Evolutionary conservation across 2,888 invertebrate genomes (phyloP), one percentile per base, ranked within the genome.

Genomic region (Dascillus cervinus): DNA sequence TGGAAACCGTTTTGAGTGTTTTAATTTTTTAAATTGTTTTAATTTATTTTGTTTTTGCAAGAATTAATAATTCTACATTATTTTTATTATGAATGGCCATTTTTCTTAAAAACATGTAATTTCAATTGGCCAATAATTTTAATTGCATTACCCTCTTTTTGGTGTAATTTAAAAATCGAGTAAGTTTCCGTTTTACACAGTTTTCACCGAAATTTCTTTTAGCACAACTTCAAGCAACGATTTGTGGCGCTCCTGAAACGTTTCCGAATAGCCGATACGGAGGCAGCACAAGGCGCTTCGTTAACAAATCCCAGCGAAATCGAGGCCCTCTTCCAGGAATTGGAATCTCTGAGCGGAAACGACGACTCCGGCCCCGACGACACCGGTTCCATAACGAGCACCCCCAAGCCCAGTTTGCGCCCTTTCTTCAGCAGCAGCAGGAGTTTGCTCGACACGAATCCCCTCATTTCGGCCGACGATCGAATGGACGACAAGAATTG

Each of bases 171-270:
- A n/a, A n/a, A n/a, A n/a, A n/a, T n/a, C n/a, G 17, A 17, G 17
- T 17, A 17, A 17, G 17, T 11, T 29, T 10, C 6, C 13, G 23
- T 26, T 8, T 29, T 8, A 29, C 11, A 4, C 5, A 9, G 13
- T 29, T n/a, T 9, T 28, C 4, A 35, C 37, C 26, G 13, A 11
- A 40, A 34, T 40, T 55, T 69, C 41, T 74, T 88, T 77, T 88
- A 91, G 79, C 79, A 91, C 57, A 97, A 97, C 68, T 72, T 97
- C 56, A 97, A 96, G 65, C 94, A 97, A 68, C 90, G 90, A 69
- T 94, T 98, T 66, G 89, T 94, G 43, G 90, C 95, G 28, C 69
- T 98, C 49, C 69, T 98, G 57, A 86, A 88, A 59, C 81, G 92
- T 53, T 97, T 98, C 72, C 82, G 90, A 52, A 84, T 89, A 44